Conservation (phyloP, 2,113 vertebrate genomes). For the Syngnathus scovelli region DNA sequence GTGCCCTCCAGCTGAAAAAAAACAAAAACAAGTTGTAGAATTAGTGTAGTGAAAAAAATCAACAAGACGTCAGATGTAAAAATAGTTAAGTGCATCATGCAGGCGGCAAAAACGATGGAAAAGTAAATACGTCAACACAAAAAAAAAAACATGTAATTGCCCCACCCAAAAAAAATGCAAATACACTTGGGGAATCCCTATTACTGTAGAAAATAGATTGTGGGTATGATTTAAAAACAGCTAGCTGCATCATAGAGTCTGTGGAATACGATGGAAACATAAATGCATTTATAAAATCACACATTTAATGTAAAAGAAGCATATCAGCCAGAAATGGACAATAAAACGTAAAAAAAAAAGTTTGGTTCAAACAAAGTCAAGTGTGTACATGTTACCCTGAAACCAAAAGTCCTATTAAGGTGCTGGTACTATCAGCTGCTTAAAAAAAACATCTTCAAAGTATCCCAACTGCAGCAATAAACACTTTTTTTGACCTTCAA, state of each 20-base stretch:
- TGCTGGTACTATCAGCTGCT: neutral
- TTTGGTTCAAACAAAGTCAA: neutral
- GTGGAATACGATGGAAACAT: neutral
- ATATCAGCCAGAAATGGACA: neutral
- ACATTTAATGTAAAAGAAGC: neutral
- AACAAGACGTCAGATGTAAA: neutral
- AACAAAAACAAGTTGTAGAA: slow-evolving; percentile 10
- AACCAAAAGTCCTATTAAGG: neutral
- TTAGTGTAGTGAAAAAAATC: neutral
- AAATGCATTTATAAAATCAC: neutral
- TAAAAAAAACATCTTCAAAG: neutral
- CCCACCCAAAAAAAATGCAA: neutral
- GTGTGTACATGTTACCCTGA: neutral
- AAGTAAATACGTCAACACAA: neutral
- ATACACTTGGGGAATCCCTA: no score
- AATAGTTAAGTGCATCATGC: neutral
- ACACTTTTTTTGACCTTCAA: slow-evolving; percentile 2
- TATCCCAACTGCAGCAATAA: neutral
- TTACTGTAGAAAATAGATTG: no score
- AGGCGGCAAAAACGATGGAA: neutral
- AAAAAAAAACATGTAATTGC: neutral
- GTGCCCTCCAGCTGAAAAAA: slow-evolving; percentile 15
- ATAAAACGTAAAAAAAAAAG: neutral
- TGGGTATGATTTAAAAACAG: neutral
- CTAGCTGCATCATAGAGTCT: neutral